A percentile compares a stretch with the other conserved stretches of the same genome.
Conservation (phyloP, 2,113 vertebrate genomes). For the Psilopogon haemacephalus region DNA sequence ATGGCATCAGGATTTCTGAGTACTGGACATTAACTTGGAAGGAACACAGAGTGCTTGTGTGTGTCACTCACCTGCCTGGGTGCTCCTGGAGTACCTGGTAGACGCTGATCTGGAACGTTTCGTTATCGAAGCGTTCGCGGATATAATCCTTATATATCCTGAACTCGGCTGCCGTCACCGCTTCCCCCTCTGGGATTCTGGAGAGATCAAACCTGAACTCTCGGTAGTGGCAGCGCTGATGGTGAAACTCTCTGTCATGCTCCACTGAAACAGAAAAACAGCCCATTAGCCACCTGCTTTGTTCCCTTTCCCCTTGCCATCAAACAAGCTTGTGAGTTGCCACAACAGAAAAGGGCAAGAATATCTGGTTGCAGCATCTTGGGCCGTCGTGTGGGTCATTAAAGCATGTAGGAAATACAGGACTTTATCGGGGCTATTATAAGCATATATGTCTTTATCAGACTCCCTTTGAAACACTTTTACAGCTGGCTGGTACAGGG, state of each 20-base stretch:
- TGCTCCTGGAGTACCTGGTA: constrained; percentile 90
- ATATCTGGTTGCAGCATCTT: constrained; percentile 43
- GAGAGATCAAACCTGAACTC: constrained; percentile 93
- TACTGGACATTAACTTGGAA: fast-evolving
- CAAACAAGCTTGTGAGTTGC: background rate
- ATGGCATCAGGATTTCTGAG: fast-evolving
- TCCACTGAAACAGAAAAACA: constrained; percentile 79
- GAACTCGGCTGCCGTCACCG: constrained; percentile 91
- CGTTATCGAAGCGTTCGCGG: constrained; percentile 83
- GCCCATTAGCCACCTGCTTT: constrained; percentile 58
- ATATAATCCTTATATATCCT: constrained; percentile 92
- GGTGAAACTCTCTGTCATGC: constrained; percentile 82
- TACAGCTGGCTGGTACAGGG: background rate
- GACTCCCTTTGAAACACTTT: constrained; percentile 13
- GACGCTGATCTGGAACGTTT: constrained; percentile 89
- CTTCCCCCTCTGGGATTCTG: constrained; percentile 91
- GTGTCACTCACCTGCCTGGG: constrained; percentile 79
- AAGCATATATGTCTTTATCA: constrained; percentile 8
- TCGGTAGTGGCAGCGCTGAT: constrained; percentile 83
- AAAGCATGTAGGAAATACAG: background rate
- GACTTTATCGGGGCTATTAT: background rate
- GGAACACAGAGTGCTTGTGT: fast-evolving
- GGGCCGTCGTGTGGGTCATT: background rate
- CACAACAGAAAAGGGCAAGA: constrained; percentile 40
- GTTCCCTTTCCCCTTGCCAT: constrained; percentile 12